Base-by-base conservation (phyloP, 2,888 invertebrate species). In the Oscheius onirici region DNA sequence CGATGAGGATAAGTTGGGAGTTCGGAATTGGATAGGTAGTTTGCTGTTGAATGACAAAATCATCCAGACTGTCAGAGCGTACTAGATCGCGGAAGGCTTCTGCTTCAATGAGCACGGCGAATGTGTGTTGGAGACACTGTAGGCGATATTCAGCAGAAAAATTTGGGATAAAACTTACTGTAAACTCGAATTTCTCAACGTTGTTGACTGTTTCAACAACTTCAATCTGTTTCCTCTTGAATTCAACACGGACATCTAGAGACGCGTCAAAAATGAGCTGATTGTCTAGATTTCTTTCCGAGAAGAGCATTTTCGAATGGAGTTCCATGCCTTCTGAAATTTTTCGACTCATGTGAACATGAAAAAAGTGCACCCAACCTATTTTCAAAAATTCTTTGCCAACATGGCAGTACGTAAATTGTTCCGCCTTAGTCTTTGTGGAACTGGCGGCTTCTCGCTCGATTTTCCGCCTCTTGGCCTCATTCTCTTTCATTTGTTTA, bases 361-460 rank as follows among this genome's bases (percentile, higher is more conserved):
- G n/a, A 46, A 24, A 20, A 49, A 6, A 1, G n/a, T 3, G 8
- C n/a, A 51, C 13, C 65, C 67, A 22, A 78, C 78, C 71, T 17
- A 71, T 15, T 17, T 17, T 73, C 10, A 75, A 15, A 2, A 78
- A 51, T 6, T 51, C 40, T 34, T 55, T 73, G 13, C 78, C 78
- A 5, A 76, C 49, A 28, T 76, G 76, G 26, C 78, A 78, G 52
- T 71, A 78, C 0, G 75, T 75, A 69, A 75, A 76, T 13, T 61
- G 71, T 61, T 78, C 78, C 11, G 70, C 65, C 46, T 78, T 78
- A 0, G 69, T 43, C 24, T 78, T 78, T n/a, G 65, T 63, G 20
- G 78, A 24, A 26, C 51, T 67, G 34, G 70, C 70, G 44, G 73
- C 67, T 58, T 78, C 78, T 34, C 78, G 34, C 41, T 78, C 78